Conservation (phyloP, 2,113 vertebrate genomes). For the Equus przewalskii region DNA sequence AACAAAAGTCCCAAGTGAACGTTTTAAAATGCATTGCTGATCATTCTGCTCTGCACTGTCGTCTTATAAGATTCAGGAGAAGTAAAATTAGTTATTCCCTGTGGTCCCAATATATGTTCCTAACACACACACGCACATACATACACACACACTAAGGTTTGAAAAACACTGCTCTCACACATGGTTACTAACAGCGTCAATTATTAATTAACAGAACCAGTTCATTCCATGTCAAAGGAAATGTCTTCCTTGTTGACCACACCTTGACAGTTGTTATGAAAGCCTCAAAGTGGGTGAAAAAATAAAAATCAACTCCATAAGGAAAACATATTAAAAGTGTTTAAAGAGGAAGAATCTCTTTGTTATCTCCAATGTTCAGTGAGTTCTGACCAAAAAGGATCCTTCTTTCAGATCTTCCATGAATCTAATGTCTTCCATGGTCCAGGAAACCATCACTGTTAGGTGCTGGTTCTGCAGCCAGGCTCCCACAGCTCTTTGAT, state of each 20-base stretch:
- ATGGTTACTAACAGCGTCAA: not conserved
- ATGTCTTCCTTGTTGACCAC: not conserved
- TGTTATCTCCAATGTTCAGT: not conserved
- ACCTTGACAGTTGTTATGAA: too few species aligned
- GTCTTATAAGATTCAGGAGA: not conserved
- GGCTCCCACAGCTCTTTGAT: not conserved
- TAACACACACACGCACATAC: not conserved
- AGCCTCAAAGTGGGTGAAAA: not conserved
- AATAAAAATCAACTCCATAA: not conserved
- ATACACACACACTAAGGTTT: too few species aligned
- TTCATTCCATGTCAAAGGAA: not conserved
- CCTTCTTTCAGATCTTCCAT: not conserved
- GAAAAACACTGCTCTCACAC: not conserved
- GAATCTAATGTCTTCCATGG: not conserved
- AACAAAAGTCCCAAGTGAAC: not conserved
- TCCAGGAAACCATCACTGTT: fast-evolving
- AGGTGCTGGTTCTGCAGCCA: not conserved
- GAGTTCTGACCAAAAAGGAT: not conserved
- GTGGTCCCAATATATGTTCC: too few species aligned
- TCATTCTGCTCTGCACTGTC: too few species aligned
- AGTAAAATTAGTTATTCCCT: too few species aligned
- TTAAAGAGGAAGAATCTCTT: not conserved
- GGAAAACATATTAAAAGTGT: not conserved
- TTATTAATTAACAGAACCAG: not conserved
- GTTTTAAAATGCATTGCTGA: not conserved